These are phyloP conservation scores for Pyrrhia umbra DNA, from an alignment of 2,888 invertebrate genomes.

Conservation along the genomic window DNA sequence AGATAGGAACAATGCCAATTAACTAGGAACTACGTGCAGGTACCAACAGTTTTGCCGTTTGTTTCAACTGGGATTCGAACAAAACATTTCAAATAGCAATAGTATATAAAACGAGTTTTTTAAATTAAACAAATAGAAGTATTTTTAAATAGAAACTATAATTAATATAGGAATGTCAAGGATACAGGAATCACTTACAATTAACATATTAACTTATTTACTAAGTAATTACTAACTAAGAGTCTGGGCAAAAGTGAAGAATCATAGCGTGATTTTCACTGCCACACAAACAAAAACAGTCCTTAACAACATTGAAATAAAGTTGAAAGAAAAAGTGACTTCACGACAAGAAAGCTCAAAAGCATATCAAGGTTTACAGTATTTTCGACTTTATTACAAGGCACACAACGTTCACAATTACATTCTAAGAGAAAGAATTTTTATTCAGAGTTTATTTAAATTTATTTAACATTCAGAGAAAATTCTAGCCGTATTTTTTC, in stretches of 20 bases:
- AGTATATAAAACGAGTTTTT: background rate
- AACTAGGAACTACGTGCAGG: too few relatives aligned
- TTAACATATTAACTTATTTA: slow-evolving; percentile 17
- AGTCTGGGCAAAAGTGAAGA: background rate
- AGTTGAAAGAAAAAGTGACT: background rate
- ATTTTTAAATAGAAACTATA: background rate
- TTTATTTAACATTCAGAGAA: too few relatives aligned
- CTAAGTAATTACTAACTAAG: background rate
- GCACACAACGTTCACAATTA: background rate
- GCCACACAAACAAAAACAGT: background rate
- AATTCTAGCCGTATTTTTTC: too few relatives aligned
- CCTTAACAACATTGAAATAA: background rate
- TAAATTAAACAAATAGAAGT: background rate
- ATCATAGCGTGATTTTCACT: background rate
- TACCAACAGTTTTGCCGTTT: too few relatives aligned
- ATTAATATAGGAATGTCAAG: slow-evolving; percentile 50
- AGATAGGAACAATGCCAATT: too few relatives aligned
- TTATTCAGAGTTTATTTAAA: too few relatives aligned
- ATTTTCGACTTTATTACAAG: background rate
- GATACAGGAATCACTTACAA: slow-evolving; percentile 20
- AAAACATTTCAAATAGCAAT: background rate
- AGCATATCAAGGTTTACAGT: too few relatives aligned
- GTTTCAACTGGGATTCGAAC: too few relatives aligned
- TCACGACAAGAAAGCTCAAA: too few relatives aligned
- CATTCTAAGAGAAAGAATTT: too few relatives aligned